phyloP scores from a whole-genome alignment of 2,888 invertebrate genomes.

The Allacma fusca region DNA sequence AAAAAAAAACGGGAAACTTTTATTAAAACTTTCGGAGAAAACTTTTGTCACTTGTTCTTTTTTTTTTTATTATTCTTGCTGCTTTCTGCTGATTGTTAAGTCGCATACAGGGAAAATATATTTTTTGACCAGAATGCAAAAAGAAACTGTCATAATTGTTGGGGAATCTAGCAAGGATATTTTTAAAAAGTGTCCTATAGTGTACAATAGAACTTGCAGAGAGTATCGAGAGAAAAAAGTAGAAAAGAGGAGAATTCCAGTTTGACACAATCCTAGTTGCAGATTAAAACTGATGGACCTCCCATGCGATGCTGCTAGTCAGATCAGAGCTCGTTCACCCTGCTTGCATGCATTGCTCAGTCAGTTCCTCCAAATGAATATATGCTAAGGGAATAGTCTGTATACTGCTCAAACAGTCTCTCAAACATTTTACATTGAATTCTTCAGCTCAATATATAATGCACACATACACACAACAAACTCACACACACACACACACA shows the following conservation, averaged over 20 bases:
- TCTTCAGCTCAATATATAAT: not conserved
- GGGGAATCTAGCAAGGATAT: not conserved
- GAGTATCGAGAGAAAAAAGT: conserved; percentile 23
- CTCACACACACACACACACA: conserved; percentile 1
- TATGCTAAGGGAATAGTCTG: conserved; percentile 1
- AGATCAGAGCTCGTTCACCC: conserved; percentile 59
- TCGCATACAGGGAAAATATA: not conserved
- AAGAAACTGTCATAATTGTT: not conserved
- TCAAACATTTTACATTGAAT: conserved; percentile 12
- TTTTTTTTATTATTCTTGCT: not conserved
- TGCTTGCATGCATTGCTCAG: conserved; percentile 45
- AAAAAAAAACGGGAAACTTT: not conserved
- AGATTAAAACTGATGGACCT: conserved; percentile 61
- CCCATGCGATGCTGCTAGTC: conserved; percentile 54
- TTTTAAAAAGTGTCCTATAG: not conserved
- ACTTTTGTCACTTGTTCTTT: not conserved
- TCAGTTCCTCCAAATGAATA: conserved; percentile 25
- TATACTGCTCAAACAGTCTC: not conserved
- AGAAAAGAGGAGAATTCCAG: conserved; percentile 52
- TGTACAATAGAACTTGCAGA: not conserved
- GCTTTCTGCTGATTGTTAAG: not conserved
- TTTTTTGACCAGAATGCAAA: not conserved
- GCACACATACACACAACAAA: conserved; percentile 1
- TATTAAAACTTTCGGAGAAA: not conserved
- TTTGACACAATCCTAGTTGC: conserved; percentile 49